phyloP scores from a whole-genome alignment of 2,113 vertebrate genomes.

The Ciconia boyciana region DNA sequence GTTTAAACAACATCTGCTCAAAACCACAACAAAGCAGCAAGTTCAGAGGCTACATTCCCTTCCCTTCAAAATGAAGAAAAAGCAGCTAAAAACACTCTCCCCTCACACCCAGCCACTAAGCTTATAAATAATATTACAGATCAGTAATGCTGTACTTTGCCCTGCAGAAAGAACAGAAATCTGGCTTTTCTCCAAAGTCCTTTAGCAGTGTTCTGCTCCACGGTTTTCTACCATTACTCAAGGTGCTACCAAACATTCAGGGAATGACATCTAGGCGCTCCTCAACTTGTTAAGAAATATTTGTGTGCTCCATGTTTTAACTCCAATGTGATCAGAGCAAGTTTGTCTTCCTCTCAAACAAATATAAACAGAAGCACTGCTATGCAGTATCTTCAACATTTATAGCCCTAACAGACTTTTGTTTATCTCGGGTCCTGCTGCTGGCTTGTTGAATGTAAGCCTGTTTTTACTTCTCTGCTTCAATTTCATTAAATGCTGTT shows the following conservation, averaged over 20 bases:
- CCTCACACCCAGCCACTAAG: background rate
- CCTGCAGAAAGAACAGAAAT: background rate
- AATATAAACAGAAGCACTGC: background rate
- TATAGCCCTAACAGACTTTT: background rate
- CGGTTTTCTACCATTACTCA: background rate
- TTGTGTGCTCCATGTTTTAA: background rate
- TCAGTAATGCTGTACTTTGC: background rate
- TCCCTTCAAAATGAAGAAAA: background rate
- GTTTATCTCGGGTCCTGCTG: background rate
- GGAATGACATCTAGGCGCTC: background rate
- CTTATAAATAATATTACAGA: background rate
- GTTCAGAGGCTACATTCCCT: background rate
- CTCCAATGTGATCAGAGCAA: too few relatives aligned
- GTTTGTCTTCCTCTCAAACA: background rate
- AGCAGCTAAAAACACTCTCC: fast-evolving
- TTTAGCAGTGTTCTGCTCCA: background rate
- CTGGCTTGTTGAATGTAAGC: background rate
- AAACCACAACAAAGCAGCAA: background rate
- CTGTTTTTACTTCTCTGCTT: background rate
- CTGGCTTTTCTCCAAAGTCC: background rate
- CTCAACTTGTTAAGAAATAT: background rate
- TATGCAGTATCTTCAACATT: fast-evolving
- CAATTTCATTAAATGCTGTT: fast-evolving
- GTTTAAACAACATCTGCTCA: background rate
- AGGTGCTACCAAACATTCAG: background rate